phyloP scores from a whole-genome alignment of 35 echinoderm and acorn worm genomes.

The Heliocidaris erythrogramma region DNA sequence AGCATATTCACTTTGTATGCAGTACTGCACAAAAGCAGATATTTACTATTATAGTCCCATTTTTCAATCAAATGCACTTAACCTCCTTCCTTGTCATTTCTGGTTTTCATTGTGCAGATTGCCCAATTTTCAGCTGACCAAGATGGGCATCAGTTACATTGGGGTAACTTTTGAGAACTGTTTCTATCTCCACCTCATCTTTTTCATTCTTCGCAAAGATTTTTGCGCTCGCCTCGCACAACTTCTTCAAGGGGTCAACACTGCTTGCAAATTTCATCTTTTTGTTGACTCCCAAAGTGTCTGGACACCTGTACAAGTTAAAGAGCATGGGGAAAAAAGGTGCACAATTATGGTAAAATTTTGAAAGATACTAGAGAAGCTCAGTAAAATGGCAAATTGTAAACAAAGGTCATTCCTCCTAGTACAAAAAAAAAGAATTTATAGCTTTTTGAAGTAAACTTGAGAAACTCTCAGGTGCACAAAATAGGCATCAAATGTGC shows the following conservation, averaged over 20 bases:
- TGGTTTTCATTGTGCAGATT: too few species aligned
- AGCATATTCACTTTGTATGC: neutral
- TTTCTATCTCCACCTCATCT: neutral
- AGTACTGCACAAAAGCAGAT: slow-evolving; percentile 11
- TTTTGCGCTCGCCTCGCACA: neutral
- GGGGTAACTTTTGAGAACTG: neutral
- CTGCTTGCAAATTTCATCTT: neutral
- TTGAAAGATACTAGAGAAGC: too few species aligned
- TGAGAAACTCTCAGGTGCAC: too few species aligned
- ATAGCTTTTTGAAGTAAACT: too few species aligned
- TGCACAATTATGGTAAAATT: too few species aligned
- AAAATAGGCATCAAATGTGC: too few species aligned
- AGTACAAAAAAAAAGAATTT: too few species aligned
- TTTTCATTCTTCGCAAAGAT: neutral
- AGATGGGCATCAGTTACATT: too few species aligned
- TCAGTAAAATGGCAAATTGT: neutral
- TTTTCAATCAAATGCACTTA: neutral
- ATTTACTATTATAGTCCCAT: neutral
- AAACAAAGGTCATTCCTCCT: too few species aligned
- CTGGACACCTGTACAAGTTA: neutral
- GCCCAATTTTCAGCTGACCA: neutral
- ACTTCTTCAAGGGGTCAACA: neutral
- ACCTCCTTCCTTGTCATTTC: neutral
- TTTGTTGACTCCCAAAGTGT: neutral
- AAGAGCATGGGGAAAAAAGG: neutral